A percentile compares a stretch with the other conserved stretches of the same genome.
Conservation (phyloP, 37 sponge, comb jelly and placozoan species). For the Aplysina aerophoba region DNA sequence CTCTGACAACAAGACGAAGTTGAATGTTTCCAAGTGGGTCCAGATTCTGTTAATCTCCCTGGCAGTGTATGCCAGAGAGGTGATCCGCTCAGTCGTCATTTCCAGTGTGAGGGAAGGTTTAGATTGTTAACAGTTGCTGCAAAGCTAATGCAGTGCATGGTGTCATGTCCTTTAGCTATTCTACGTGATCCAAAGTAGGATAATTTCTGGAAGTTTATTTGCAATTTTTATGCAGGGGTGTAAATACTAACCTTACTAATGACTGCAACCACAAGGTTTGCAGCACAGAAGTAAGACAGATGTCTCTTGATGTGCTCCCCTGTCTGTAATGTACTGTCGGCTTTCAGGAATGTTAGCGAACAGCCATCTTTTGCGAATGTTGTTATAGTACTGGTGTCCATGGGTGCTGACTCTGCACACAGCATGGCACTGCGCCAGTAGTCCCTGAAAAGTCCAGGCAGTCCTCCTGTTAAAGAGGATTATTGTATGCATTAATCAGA, state of each 20-base stretch:
- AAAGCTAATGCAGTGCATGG: background rate
- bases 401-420: background rate
- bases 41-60: too few relatives aligned
- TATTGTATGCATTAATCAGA: background rate
- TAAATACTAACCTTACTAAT: background rate
- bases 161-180: background rate
- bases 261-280: slow-evolving; percentile 8
- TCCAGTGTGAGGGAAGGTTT: background rate
- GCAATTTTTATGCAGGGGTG: background rate
- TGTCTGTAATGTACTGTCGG: background rate
- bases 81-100: background rate
- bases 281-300: background rate
- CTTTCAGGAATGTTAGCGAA: background rate
- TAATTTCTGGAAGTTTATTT: background rate
- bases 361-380: background rate
- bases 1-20: background rate
- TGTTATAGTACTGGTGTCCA: background rate
- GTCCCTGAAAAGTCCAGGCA: background rate
- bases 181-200: background rate
- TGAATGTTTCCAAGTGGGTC: background rate
- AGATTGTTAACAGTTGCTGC: too few relatives aligned
- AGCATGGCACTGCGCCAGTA: slow-evolving; percentile 1
- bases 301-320: background rate
- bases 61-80: too few relatives aligned
- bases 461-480: slow-evolving; percentile 14